A percentile compares a stretch with the other conserved stretches of the same genome.
Conservation (phyloP, 2,888 invertebrate genomes). For the Oasisia sp. region DNA sequence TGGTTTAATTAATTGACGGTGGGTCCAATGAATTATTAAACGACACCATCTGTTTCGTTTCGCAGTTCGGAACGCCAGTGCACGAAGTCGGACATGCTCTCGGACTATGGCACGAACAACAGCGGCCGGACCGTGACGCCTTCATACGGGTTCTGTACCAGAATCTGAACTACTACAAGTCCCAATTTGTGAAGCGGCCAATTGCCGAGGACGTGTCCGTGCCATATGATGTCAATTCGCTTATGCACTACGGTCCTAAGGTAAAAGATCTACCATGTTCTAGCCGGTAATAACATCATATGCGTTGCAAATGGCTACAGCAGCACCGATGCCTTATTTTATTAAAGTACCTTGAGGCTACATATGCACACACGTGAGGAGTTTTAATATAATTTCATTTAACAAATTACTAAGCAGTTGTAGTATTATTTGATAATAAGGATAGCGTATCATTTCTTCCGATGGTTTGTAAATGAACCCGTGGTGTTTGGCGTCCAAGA, state of each 20-base stretch:
- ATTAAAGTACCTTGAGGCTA: no score
- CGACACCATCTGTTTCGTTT: neutral
- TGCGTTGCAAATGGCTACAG: neutral
- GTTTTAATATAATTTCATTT: no score
- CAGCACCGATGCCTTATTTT: no score
- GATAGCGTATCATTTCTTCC: no score
- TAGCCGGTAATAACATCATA: neutral
- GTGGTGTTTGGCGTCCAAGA: no score
- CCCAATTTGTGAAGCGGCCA: slow-evolving; percentile 24
- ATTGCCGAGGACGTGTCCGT: neutral
- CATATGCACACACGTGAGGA: no score
- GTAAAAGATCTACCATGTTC: neutral
- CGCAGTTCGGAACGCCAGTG: slow-evolving; percentile 24
- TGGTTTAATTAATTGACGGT: neutral
- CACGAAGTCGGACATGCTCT: slow-evolving; percentile 28
- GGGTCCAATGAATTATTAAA: neutral
- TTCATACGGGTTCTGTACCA: slow-evolving; percentile 14
- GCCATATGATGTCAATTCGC: slow-evolving; percentile 25
- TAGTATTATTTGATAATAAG: no score
- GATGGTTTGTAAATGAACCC: no score
- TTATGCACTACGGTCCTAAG: slow-evolving; percentile 29
- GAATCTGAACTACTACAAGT: slow-evolving; percentile 24
- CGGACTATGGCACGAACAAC: slow-evolving; percentile 30
- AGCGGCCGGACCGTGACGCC: slow-evolving; percentile 23
- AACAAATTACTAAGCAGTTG: no score